Base-by-base conservation (phyloP, 2,888 invertebrate species). In the Linnaemya vulpina region DNA sequence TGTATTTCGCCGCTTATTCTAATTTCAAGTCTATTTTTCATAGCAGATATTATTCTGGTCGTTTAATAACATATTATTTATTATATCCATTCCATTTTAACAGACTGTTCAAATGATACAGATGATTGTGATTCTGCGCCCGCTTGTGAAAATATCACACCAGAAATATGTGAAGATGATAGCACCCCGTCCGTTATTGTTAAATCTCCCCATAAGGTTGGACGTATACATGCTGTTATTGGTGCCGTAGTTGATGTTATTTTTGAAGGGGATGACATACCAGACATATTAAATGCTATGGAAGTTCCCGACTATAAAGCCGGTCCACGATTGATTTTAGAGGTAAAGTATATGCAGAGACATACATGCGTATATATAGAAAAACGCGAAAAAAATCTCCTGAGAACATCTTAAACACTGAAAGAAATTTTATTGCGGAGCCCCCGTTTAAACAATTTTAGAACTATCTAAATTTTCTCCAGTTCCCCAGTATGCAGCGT, bases 191-290 rank as follows among this genome's bases (percentile, higher is more conserved):
- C 17, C 15, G 3, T 8, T 53, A 40, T n/a, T 20, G 20, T 51
- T 1, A 63, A 71, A n/a, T n/a, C n/a, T 3, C 1, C 3, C 49
- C 25, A 9, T 3, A 78, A 25, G 30, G 68, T 83, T 3, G 90
- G 90, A 0, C 2, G 60, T 11, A 89, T 92, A 78, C 95, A 96
- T 65, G 96, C 97, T 55, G 96, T 98, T 86, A 97, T 98, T 91
- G 97, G 97, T 94, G 97, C 98, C 88, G 97, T 98, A 87, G 97
- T 98, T 70, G 97, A 98, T 92, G 97, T 98, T 0, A 96, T 97
- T 92, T 98, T 98, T 91, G 96, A 97, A 71, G 96, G 96, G 83
- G 94, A 94, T 35, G 43, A 74, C 4, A 93, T 98, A 35, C 97
- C 98, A 67, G 96, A 97, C 53, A 97, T 98, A 90, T 94, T 97